Conservation (phyloP, 2,888 invertebrate species). For the Tyria jacobaeae region DNA sequence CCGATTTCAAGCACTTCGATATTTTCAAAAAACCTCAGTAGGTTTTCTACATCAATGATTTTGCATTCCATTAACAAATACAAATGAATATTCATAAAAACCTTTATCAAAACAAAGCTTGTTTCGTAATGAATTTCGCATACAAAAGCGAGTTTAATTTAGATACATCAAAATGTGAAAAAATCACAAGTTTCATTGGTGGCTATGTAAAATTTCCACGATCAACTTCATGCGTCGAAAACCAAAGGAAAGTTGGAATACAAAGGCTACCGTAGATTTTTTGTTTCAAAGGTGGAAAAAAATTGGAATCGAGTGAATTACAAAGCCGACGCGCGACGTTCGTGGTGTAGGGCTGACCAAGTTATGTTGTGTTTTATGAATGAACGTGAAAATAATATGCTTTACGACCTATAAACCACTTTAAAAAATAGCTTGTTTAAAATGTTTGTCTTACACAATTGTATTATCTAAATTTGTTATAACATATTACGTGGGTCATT, state of each 20-base stretch:
- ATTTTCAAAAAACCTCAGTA: background rate
- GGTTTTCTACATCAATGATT: constrained; percentile 5
- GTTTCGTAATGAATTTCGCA: constrained; percentile 60
- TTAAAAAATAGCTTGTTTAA: background rate
- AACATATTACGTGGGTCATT: too few species aligned
- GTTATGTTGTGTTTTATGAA: constrained; percentile 4
- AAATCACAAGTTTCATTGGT: constrained; percentile 75
- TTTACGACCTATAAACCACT: background rate
- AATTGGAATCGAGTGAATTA: constrained; percentile 79
- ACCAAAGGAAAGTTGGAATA: constrained; percentile 76
- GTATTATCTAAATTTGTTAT: too few species aligned
- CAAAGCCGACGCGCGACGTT: constrained; percentile 70
- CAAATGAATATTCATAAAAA: constrained; percentile 50
- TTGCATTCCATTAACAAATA: constrained; percentile 17
- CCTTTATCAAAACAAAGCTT: constrained; percentile 46
- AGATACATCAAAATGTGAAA: constrained; percentile 72
- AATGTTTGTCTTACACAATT: too few species aligned
- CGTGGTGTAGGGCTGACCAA: constrained; percentile 63
- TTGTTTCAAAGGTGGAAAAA: constrained; percentile 74
- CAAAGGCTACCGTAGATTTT: constrained; percentile 76
- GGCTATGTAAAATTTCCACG: constrained; percentile 71
- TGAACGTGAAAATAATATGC: background rate
- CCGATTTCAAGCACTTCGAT: background rate
- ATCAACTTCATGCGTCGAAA: constrained; percentile 80
- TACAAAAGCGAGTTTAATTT: constrained; percentile 65